Conservation (phyloP, 2,888 invertebrate species). For the Pteria penguin region DNA sequence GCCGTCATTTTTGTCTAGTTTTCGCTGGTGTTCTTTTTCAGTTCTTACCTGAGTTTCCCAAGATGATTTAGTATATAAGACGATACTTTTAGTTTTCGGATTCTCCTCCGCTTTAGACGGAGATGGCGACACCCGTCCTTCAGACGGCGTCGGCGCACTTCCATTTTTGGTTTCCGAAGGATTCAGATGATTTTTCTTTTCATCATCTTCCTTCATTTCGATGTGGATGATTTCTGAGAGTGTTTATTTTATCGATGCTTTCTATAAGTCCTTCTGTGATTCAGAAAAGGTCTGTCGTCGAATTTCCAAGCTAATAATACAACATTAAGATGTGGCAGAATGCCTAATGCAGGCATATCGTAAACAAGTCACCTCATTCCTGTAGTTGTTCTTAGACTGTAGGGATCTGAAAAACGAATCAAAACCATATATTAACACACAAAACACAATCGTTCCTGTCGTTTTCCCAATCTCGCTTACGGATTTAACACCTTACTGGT, state of each 20-base stretch:
- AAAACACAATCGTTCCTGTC: background rate
- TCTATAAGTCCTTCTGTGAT: background rate
- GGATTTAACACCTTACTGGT: background rate
- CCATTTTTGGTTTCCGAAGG: conserved; percentile 1
- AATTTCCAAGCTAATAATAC: background rate
- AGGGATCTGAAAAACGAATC: background rate
- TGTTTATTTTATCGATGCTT: conserved; percentile 3
- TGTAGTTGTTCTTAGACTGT: background rate
- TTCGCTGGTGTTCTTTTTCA: conserved; percentile 55
- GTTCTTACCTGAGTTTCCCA: conserved; percentile 57
- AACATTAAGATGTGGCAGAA: background rate
- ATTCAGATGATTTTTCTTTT: conserved; percentile 34
- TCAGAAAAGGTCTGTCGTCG: background rate
- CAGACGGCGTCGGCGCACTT: background rate
- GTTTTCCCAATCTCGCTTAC: background rate
- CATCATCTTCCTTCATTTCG: conserved; percentile 38
- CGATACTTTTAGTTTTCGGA: conserved; percentile 50
- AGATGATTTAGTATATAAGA: conserved; percentile 55
- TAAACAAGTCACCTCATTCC: background rate
- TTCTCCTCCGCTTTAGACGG: conserved; percentile 35
- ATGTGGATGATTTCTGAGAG: background rate
- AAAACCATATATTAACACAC: background rate
- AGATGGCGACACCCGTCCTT: background rate
- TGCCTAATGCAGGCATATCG: background rate
- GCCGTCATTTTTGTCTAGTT: conserved; percentile 61